A percentile compares a stretch with the other conserved stretches of the same genome.
These are phyloP conservation scores for Mylabris phalerata DNA, from an alignment of 1,140 invertebrate genomes.

Conservation along the genomic window DNA sequence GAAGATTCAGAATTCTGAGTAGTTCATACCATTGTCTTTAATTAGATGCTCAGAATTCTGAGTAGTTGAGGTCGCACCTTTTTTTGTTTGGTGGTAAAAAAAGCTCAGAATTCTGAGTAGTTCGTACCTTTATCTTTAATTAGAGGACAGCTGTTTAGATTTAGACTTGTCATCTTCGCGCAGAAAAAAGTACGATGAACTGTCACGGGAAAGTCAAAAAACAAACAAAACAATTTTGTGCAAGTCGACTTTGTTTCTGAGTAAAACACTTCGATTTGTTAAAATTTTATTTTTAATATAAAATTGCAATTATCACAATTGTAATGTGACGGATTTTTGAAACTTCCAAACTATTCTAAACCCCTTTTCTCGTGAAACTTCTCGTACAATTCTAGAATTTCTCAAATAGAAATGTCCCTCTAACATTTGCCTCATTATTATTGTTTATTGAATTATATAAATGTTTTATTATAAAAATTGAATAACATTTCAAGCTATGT, in stretches of 20 bases:
- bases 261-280: no score
- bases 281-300: constrained; percentile 13
- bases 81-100: no score
- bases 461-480: constrained; percentile 9
- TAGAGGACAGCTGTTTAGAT: background rate
- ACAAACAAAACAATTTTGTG: no score
- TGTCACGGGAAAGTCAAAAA: background rate
- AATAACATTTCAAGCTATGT: constrained; percentile 12
- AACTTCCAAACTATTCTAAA: constrained; percentile 5
- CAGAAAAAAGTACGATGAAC: background rate
- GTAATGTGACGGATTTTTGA: constrained; percentile 15
- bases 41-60: no score
- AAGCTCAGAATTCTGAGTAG: no score
- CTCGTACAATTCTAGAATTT: constrained; percentile 9
- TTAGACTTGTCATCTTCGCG: constrained; percentile 4
- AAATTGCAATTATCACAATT: constrained; percentile 17
- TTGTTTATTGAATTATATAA: background rate
- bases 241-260: no score
- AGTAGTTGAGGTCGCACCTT: no score
- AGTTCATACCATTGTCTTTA: no score
- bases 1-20: no score
- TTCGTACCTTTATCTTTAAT: no score
- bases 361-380: constrained; percentile 3
- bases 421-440: background rate
- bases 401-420: constrained; percentile 7